Conservation (phyloP, 2,888 invertebrate species). For the Napeogenes inachia region DNA sequence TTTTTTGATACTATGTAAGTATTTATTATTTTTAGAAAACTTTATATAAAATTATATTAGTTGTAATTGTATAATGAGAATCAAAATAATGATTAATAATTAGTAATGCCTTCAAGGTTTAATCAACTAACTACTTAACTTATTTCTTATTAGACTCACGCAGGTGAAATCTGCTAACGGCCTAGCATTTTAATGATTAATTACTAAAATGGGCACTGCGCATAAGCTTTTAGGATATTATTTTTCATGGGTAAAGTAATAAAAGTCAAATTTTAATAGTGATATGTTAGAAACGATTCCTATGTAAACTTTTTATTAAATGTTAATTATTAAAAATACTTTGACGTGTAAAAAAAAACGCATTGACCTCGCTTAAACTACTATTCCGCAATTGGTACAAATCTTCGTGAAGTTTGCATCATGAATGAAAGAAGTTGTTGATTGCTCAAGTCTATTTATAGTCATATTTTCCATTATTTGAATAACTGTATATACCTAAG, state of each 20-base stretch:
- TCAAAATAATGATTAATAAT: no score
- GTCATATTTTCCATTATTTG: no score
- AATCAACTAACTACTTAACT: no score
- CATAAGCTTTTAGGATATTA: conserved; percentile 32
- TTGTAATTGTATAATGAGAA: conserved; percentile 1
- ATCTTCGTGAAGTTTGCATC: conserved; percentile 63
- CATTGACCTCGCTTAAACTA: conserved; percentile 44
- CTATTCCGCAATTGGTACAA: conserved; percentile 63
- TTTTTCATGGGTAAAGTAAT: background rate
- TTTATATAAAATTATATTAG: background rate
- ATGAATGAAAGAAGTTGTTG: conserved; percentile 51
- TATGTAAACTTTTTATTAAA: background rate
- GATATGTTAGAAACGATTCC: background rate
- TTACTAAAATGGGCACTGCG: conserved; percentile 31
- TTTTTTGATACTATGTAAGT: no score
- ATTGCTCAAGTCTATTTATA: conserved; percentile 26
- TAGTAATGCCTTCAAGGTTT: no score
- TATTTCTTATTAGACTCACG: conserved; percentile 14
- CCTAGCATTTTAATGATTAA: conserved; percentile 11
- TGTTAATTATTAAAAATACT: conserved; percentile 35
- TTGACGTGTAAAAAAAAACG: conserved; percentile 39
- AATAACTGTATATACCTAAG: background rate
- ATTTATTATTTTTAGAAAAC: background rate
- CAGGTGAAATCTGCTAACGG: conserved; percentile 16
- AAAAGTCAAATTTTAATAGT: background rate